Conservation (phyloP, 2,113 vertebrate species). For the Sphyrna mokarran region DNA sequence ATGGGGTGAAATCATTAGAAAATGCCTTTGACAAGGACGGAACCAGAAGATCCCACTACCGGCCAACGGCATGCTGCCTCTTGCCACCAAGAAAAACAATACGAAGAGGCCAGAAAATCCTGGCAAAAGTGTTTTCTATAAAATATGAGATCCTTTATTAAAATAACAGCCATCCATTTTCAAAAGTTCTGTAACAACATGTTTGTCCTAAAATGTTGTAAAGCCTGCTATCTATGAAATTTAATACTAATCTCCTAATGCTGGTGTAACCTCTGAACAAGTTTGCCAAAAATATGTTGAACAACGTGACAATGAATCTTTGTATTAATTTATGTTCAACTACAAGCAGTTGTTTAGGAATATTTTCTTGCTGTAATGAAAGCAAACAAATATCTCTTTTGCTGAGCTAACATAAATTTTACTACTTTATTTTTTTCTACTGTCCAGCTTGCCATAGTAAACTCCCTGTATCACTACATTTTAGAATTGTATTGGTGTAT, state of each 20-base stretch:
- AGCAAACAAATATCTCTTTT: not conserved
- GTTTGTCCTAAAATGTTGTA: not conserved
- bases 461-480: not conserved
- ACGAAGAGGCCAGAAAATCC: too few species aligned
- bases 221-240: not conserved
- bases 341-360: not conserved
- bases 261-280: not conserved
- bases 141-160: not conserved
- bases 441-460: not conserved
- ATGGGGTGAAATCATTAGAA: too few species aligned
- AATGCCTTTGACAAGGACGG: too few species aligned
- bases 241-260: not conserved
- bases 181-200: conserved; percentile 13
- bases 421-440: not conserved
- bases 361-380: not conserved
- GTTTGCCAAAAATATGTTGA: not conserved
- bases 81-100: too few species aligned
- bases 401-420: not conserved
- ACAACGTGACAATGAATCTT: not conserved
- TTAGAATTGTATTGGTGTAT: not conserved
- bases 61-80: too few species aligned
- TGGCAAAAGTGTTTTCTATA: not conserved
- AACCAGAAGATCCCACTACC: too few species aligned
- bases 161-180: not conserved
- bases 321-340: not conserved